Conservation (phyloP, 1,140 invertebrate species). For the Mycetomoellerius zeteki region DNA sequence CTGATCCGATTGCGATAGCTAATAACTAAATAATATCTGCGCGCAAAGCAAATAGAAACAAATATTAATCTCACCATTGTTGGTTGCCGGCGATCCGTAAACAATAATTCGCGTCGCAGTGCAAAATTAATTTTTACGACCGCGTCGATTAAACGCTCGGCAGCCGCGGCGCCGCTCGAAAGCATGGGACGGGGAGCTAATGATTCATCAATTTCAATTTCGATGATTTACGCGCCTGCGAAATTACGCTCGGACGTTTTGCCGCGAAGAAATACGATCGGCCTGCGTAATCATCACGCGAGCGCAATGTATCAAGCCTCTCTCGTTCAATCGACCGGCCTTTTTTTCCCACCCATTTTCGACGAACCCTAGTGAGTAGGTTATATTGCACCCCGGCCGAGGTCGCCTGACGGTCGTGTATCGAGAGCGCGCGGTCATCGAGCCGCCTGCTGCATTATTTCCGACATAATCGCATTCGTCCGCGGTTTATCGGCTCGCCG, state of each 20-base stretch:
- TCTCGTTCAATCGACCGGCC: conserved; percentile 10
- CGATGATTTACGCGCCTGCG: conserved; percentile 51
- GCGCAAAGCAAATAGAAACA: conserved; percentile 18
- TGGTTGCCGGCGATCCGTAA: conserved; percentile 4
- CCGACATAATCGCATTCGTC: conserved; percentile 71
- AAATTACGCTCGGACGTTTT: conserved; percentile 55
- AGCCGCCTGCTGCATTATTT: conserved; percentile 67
- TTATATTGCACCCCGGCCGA: conserved; percentile 64
- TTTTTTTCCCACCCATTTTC: conserved; percentile 25
- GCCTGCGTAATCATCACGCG: conserved; percentile 48
- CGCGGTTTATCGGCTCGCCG: conserved; percentile 63
- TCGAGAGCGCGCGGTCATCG: conserved; percentile 29
- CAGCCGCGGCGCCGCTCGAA: conserved; percentile 17
- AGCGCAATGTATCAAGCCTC: conserved; percentile 36
- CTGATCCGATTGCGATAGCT: conserved; percentile 18
- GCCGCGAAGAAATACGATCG: conserved; percentile 61
- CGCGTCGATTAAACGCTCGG: conserved; percentile 57
- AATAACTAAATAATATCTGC: conserved; percentile 39
- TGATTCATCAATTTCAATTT: conserved; percentile 65
- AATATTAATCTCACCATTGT: conserved; percentile 45
- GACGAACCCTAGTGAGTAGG: conserved; percentile 7
- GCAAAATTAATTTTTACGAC: conserved; percentile 63
- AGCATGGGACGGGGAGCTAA: conserved; percentile 24
- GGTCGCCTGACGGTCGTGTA: not conserved
- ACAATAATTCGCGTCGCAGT: conserved; percentile 51